phyloP scores from a whole-genome alignment of 2,797 vertebrate species.

The Pipistrellus pipistrellus region DNA sequence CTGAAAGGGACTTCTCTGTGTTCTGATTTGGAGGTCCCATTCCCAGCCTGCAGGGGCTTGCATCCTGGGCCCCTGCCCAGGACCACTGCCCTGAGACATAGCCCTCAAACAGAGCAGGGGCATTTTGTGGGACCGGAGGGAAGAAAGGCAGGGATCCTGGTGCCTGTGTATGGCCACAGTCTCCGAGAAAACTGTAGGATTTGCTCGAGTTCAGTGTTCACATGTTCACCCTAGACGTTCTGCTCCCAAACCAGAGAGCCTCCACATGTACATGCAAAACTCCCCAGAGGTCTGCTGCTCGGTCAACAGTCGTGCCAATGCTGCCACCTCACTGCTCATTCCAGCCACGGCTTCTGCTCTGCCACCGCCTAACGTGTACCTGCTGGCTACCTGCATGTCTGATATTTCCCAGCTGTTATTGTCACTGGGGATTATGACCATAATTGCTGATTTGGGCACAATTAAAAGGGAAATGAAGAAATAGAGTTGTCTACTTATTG shows the following conservation, averaged over 20 bases:
- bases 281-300: not conserved
- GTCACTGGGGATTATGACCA: not conserved
- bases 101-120: not conserved
- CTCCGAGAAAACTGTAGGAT: not conserved
- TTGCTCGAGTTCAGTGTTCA: not conserved
- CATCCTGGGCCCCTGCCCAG: fast-evolving
- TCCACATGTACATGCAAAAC: not conserved
- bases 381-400: not conserved
- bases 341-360: fast-evolving
- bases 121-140: fast-evolving
- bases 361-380: fast-evolving
- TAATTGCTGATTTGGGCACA: not conserved
- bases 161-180: fast-evolving
- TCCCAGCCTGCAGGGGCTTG: fast-evolving
- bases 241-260: not conserved
- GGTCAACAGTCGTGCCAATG: too few relatives aligned
- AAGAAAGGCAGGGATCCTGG: not conserved
- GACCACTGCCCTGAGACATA: not conserved
- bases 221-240: fast-evolving
- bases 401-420: not conserved
- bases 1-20: fast-evolving
- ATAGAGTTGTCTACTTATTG: fast-evolving
- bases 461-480: not conserved
- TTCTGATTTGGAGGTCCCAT: not conserved
- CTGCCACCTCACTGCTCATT: fast-evolving